Conservation (phyloP, 2,888 invertebrate genomes). For the Patella ulyssiponensis region DNA sequence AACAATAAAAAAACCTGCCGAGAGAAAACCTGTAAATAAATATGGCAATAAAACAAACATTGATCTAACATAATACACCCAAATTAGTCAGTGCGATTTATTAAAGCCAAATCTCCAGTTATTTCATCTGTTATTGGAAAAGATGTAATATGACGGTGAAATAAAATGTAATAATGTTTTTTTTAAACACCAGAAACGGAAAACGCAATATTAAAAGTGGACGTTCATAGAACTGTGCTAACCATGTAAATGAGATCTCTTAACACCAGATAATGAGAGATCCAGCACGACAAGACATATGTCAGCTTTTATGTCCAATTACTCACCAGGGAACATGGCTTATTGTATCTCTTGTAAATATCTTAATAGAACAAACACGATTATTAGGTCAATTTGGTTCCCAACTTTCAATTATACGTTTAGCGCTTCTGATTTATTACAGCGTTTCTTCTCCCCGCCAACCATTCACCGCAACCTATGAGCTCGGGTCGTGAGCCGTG, state of each 20-base stretch:
- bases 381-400: neutral
- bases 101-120: too few relatives aligned
- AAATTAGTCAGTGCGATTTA: too few relatives aligned
- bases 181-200: neutral
- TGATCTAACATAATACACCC: too few relatives aligned
- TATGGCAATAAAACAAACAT: too few relatives aligned
- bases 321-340: neutral
- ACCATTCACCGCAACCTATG: neutral
- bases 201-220: constrained; percentile 11
- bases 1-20: too few relatives aligned
- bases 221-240: neutral
- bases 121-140: neutral
- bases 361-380: constrained; percentile 11
- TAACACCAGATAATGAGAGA: neutral
- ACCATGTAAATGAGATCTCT: neutral
- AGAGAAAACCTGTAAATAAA: too few relatives aligned
- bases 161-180: constrained; percentile 3
- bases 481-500: constrained; percentile 1
- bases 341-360: constrained; percentile 9
- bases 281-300: neutral
- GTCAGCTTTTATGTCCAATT: constrained; percentile 4
- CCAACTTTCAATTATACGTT: constrained; percentile 11
- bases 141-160: neutral
- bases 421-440: constrained; percentile 7
- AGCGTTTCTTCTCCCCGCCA: constrained; percentile 7